Evolutionary conservation across 2,888 invertebrate genomes (phyloP).

Genomic region (Sipha maydis): DNA sequence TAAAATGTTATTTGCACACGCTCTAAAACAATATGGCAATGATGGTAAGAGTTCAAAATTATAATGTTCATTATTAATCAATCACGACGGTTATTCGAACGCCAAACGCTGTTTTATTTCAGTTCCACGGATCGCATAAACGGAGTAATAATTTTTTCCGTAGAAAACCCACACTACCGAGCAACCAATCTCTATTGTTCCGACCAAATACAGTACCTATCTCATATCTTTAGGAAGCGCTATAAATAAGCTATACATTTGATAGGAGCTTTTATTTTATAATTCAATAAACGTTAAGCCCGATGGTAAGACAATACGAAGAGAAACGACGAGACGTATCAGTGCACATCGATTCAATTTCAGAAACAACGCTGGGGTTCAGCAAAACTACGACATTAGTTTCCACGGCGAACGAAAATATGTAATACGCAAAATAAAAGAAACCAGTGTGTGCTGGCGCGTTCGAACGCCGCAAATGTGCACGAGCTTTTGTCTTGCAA

Average conservation of each 20-base stretch:
- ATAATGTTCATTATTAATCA: too few relatives aligned
- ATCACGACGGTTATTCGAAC: too few relatives aligned
- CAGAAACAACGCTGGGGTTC: neutral
- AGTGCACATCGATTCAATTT: neutral
- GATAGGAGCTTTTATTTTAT: neutral
- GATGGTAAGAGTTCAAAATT: too few relatives aligned
- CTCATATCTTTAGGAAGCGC: neutral
- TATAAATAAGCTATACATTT: neutral
- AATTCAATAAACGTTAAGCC: neutral
- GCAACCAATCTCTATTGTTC: neutral
- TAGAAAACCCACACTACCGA: too few relatives aligned
- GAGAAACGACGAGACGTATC: neutral
- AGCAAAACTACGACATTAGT: neutral
- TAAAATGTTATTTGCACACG: too few relatives aligned
- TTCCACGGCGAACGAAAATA: neutral
- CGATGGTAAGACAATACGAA: neutral
- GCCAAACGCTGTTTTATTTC: too few relatives aligned
- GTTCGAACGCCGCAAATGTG: neutral
- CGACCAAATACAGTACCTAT: neutral
- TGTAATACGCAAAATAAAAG: neutral
- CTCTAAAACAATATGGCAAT: too few relatives aligned
- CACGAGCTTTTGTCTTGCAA: slow-evolving; percentile 3
- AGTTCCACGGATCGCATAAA: too few relatives aligned
- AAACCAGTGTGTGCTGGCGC: neutral
- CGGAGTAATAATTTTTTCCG: too few relatives aligned